Evolutionary conservation across 1,140 invertebrate species (phyloP), one percentile per base, ranked within the genome.

Genomic region (Rhizoglyphus robini): DNA sequence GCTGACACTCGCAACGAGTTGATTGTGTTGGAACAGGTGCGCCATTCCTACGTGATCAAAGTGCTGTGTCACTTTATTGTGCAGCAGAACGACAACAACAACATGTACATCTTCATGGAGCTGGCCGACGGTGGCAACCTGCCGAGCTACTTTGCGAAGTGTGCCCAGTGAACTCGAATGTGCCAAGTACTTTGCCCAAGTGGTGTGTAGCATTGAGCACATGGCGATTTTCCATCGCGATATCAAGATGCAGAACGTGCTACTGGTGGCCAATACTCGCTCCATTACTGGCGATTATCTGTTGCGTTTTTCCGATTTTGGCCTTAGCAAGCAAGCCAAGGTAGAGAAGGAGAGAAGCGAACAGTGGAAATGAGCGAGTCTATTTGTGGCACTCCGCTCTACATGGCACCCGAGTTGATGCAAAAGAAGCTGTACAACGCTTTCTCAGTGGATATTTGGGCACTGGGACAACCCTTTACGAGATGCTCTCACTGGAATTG

Each of bases 361-460:
- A 30, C n/a, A n/a, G n/a, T n/a, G n/a, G n/a, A n/a, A n/a, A n/a
- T n/a, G n/a, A n/a, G n/a, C n/a, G n/a, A n/a, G n/a, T n/a, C n/a
- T n/a, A n/a, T n/a, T n/a, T n/a, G n/a, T n/a, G n/a, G n/a, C n/a
- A n/a, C n/a, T n/a, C n/a, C n/a, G n/a, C n/a, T n/a, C n/a, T n/a
- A n/a, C n/a, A n/a, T n/a, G n/a, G n/a, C n/a, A n/a, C n/a, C n/a
- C n/a, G n/a, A n/a, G n/a, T n/a, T n/a, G n/a, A n/a, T n/a, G n/a
- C n/a, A n/a, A n/a, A n/a, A n/a, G n/a, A n/a, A n/a, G n/a, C n/a
- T n/a, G n/a, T n/a, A n/a, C n/a, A n/a, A n/a, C n/a, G n/a, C n/a
- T n/a, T 65, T 65, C 5, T 79, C 84, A 46, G 88, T 87, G 8
- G 88, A 92, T 77, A 76, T 91, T 0, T 91, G 88, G 88, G 89